Evolutionary conservation across 2,113 vertebrate genomes (phyloP).

Genomic region (Cryptomyrus ogoouensis): DNA sequence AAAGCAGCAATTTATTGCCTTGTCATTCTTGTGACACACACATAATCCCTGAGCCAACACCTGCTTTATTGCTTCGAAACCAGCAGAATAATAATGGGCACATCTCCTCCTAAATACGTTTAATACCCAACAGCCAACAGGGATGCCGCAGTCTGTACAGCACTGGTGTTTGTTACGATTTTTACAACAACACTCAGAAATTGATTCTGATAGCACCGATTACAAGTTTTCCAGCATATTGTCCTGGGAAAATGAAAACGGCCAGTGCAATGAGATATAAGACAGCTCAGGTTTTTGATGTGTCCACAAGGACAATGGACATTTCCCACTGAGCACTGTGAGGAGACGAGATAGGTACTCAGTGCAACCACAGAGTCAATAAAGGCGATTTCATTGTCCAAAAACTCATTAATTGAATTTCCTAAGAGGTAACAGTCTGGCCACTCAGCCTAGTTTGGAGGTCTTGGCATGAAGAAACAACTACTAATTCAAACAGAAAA

Average conservation of each 20-base stretch:
- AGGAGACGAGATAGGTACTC: background rate
- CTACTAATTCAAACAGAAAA: background rate
- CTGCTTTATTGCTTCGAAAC: background rate
- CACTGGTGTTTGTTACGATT: background rate
- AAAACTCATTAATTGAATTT: background rate
- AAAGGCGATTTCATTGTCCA: background rate
- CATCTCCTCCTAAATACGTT: background rate
- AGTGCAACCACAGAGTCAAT: background rate
- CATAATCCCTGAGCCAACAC: background rate
- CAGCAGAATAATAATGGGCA: background rate
- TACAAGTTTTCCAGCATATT: background rate
- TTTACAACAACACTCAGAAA: background rate
- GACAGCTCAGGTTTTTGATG: background rate
- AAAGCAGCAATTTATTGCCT: constrained; percentile 15
- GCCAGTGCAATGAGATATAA: background rate
- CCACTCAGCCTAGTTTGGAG: background rate
- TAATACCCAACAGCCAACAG: background rate
- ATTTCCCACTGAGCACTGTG: background rate
- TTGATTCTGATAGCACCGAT: background rate
- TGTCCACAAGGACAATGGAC: background rate
- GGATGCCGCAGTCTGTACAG: background rate
- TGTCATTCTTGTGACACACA: background rate
- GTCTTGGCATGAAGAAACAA: background rate
- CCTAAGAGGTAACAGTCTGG: background rate
- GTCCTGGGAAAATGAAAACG: background rate